Conservation (phyloP, 1,140 invertebrate species). For the Wasmannia auropunctata region DNA sequence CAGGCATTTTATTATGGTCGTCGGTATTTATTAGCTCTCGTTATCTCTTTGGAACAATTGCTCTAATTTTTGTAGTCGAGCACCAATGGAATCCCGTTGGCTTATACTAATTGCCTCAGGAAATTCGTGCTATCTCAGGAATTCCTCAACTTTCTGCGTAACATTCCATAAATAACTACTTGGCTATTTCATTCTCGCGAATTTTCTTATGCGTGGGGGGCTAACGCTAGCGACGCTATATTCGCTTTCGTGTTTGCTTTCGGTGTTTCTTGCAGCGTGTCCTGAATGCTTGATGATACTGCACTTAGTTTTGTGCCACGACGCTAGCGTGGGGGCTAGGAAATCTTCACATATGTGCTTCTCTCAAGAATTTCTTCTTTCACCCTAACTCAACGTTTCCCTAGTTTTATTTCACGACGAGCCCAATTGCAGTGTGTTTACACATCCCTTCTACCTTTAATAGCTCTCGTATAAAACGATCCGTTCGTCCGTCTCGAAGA, state of each 20-base stretch:
- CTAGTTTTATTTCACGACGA: conserved; percentile 20
- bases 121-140: not conserved
- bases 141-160: conserved; percentile 22
- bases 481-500: not conserved
- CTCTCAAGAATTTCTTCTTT: not conserved
- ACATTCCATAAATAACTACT: conserved; percentile 21
- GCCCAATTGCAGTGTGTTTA: conserved; percentile 29
- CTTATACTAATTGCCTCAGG: not conserved
- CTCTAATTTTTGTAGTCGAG: not conserved
- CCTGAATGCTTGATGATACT: not conserved
- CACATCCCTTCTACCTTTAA: conserved; percentile 31
- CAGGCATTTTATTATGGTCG: not conserved
- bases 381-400: not conserved
- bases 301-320: not conserved
- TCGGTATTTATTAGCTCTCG: not conserved
- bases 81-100: not conserved
- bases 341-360: not conserved
- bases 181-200: conserved; percentile 2
- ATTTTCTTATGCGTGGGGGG: not conserved
- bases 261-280: not conserved
- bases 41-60: not conserved
- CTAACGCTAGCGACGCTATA: not conserved
- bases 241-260: not conserved
- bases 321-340: not conserved
- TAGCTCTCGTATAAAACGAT: conserved; percentile 33